Conservation (phyloP, 2,888 invertebrate genomes). For the Pherbina coryleti region DNA sequence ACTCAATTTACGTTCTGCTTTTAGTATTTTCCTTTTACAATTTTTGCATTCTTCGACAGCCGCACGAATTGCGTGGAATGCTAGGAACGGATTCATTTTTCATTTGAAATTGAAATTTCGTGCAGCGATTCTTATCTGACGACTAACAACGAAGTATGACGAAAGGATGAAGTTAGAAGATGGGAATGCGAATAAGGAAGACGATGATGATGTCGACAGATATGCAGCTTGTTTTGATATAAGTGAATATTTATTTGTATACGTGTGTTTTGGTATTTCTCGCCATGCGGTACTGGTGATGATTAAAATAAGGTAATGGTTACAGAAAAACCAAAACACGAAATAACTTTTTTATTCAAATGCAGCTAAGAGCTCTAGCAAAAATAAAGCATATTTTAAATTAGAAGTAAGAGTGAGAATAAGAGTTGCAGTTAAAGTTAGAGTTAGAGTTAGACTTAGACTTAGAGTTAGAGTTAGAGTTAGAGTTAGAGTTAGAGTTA, state of each 20-base stretch:
- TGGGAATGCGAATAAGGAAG: neutral
- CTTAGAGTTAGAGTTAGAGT: no score
- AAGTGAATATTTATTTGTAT: no score
- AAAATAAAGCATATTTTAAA: no score
- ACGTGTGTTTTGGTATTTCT: no score
- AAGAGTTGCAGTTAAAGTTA: no score
- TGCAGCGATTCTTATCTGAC: conserved; percentile 33
- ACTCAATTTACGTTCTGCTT: neutral
- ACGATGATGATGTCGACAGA: conserved; percentile 18
- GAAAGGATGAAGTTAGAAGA: neutral
- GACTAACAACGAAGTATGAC: neutral
- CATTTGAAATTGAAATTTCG: conserved; percentile 33
- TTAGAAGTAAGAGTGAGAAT: no score
- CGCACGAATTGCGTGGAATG: neutral
- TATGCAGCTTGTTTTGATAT: neutral
- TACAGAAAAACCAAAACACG: neutral
- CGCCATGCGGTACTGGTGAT: neutral
- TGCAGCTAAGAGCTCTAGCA: no score
- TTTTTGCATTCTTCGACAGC: conserved; percentile 1
- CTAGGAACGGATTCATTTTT: conserved; percentile 29
- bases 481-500: no score
- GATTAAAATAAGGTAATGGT: neutral
- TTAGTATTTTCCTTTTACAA: neutral
- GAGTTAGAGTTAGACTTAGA: no score
- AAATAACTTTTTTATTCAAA: no score